Percentiles rank a stretch among this genome's conserved stretches.
phyloP scores from a whole-genome alignment of 2,113 vertebrate genomes.

The Ramphastos sulfuratus region DNA sequence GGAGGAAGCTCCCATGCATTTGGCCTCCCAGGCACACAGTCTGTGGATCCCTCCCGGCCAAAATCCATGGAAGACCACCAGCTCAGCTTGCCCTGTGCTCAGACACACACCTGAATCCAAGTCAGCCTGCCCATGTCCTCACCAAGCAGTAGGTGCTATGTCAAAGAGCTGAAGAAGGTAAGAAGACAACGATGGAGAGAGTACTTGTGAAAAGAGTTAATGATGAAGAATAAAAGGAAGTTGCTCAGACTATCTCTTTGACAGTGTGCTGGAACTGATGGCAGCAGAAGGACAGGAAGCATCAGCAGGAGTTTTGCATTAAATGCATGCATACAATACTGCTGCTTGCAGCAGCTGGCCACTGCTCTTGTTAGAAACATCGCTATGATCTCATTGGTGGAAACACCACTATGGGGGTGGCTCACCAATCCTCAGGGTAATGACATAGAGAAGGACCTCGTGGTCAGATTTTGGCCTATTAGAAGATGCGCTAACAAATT shows the following conservation, averaged over 20 bases:
- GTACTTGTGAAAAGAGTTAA: background rate
- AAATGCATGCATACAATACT: too few relatives aligned
- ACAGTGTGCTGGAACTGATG: background rate
- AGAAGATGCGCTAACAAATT: background rate
- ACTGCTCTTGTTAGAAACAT: too few relatives aligned
- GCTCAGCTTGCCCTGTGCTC: background rate
- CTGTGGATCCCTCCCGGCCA: background rate
- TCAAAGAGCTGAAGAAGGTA: background rate
- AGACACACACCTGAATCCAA: accelerated
- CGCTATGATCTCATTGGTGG: background rate
- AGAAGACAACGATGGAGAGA: background rate
- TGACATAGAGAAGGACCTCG: background rate
- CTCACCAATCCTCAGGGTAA: background rate
- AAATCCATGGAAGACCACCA: background rate
- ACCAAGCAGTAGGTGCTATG: background rate
- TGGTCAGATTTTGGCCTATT: background rate
- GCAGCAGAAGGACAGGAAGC: background rate
- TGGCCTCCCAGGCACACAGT: background rate
- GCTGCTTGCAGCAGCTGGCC: too few relatives aligned
- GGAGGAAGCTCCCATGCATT: background rate
- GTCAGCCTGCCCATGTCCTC: background rate
- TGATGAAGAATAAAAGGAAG: background rate
- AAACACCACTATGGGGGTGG: background rate
- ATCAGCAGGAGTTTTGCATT: too few relatives aligned
- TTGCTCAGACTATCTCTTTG: background rate